Conservation (phyloP, 2,113 vertebrate genomes). For the Phyllopteryx taeniolatus region DNA sequence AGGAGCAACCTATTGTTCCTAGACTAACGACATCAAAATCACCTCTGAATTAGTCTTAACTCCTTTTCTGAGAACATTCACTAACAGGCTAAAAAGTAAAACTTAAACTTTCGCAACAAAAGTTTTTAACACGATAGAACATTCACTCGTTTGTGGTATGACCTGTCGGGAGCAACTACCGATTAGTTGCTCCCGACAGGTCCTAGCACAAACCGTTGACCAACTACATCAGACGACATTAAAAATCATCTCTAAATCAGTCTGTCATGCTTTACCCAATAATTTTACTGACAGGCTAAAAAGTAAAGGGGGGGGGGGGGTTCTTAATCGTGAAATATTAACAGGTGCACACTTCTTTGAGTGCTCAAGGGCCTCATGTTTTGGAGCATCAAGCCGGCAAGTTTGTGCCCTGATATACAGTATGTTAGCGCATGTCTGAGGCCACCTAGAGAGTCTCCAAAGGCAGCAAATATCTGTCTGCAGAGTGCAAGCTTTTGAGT, state of each 20-base stretch:
- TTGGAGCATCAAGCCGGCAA: slow-evolving; percentile 10
- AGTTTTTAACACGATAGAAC: too few relatives aligned
- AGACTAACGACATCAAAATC: too few relatives aligned
- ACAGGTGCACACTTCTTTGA: slow-evolving; percentile 32
- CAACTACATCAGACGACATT: neutral
- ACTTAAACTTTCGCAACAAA: too few relatives aligned
- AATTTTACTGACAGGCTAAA: slow-evolving; percentile 43
- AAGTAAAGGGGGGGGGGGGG: slow-evolving; percentile 43
- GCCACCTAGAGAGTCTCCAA: slow-evolving; percentile 51
- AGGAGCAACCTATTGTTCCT: too few relatives aligned
- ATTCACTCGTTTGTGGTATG: too few relatives aligned
- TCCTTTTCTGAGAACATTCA: too few relatives aligned
- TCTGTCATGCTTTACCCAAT: slow-evolving; percentile 19
- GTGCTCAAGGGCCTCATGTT: slow-evolving; percentile 23
- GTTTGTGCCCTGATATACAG: slow-evolving; percentile 7
- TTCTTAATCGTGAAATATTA: slow-evolving; percentile 59
- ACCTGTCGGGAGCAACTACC: too few relatives aligned
- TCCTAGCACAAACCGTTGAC: neutral
- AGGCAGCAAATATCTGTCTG: slow-evolving; percentile 26
- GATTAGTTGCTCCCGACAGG: too few relatives aligned
- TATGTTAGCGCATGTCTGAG: slow-evolving; percentile 31
- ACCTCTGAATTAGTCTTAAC: too few relatives aligned
- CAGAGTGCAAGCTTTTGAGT: slow-evolving; percentile 1
- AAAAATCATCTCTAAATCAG: neutral
- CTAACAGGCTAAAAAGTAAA: too few relatives aligned